Evolutionary conservation across 2,113 vertebrate genomes (phyloP), one percentile per base, ranked within the genome.

Genomic region (Sus scrofa): DNA sequence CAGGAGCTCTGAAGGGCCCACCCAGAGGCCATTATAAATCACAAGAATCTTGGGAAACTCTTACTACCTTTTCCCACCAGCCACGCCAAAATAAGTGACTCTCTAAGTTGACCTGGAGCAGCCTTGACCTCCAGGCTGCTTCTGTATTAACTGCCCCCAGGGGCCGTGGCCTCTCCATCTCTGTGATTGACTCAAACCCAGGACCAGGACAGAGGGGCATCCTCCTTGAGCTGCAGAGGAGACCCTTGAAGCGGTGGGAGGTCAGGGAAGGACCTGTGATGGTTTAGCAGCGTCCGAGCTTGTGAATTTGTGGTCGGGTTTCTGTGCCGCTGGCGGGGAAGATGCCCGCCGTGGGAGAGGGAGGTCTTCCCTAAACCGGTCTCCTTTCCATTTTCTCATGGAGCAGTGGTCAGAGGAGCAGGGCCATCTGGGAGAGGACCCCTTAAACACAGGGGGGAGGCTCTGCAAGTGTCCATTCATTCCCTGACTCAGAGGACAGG

Each of bases 211-310:
- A 18, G 52, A 56, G 32, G 34, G 18, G 1, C 2, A 4, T 34
- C 26, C 13, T 39, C 63, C 16, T 11, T 3, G 34, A 83, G 62
- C 8, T 11, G 5, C 44, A 12, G 4, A 19, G n/a, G 65, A 52
- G 24, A 52, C 22, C 34, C 37, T 19, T 3, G 32, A 56, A 34
- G 62, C 10, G 10, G 5, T 14, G 67, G 24, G 16, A 2, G 7
- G 52, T 12, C 27, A 30, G 37, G 14, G 1, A 14, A 30, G 2
- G 16, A 22, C 12, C 30, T 2, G 2, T 0, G 0, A 2, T 0
- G 2, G 37, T 16, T 22, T 26, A 10, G 19, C 32, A 1, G 26
- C 4, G 1, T 19, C 26, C 7, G 8, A 15, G 44, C 16, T 32
- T 52, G 30, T 8, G 62, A 22, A 2, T 9, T 11, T 27, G 14